Evolutionary conservation across 2,888 invertebrate genomes (phyloP).

Genomic region (Elysia crispata): DNA sequence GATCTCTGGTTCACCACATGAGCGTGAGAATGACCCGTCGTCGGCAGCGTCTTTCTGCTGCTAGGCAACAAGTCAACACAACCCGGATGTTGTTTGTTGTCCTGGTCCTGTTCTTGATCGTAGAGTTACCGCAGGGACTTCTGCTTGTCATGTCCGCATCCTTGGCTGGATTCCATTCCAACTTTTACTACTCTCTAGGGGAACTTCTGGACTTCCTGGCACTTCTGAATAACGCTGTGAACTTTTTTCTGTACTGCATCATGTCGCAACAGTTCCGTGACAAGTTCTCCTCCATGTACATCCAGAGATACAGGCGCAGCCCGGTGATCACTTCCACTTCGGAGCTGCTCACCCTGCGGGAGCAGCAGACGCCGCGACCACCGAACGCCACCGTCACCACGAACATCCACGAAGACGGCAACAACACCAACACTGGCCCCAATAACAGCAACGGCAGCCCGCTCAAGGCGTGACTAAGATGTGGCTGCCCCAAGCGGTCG

Average conservation of each 20-base stretch:
- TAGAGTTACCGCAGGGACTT: constrained; percentile 91
- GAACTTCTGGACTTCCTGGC: constrained; percentile 94
- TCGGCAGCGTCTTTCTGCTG: constrained; percentile 60
- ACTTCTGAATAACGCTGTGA: constrained; percentile 92
- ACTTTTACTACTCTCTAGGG: constrained; percentile 80
- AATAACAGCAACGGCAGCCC: no score
- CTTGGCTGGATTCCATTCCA: constrained; percentile 82
- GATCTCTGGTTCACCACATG: constrained; percentile 73
- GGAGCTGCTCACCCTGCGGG: constrained; percentile 38
- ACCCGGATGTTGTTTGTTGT: constrained; percentile 92
- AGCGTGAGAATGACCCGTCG: constrained; percentile 61
- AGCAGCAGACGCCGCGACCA: constrained; percentile 14
- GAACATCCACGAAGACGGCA: constrained; percentile 38
- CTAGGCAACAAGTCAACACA: constrained; percentile 82
- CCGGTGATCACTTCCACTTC: constrained; percentile 38
- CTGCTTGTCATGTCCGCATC: constrained; percentile 86
- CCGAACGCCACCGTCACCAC: constrained; percentile 33
- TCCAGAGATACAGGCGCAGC: constrained; percentile 54
- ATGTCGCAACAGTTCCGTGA: constrained; percentile 92
- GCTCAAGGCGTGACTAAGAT: no score
- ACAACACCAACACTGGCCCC: background rate
- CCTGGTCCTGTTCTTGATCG: constrained; percentile 89
- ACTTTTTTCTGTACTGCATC: constrained; percentile 93
- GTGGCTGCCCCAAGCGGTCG: no score
- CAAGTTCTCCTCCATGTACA: constrained; percentile 68